Base-by-base conservation (phyloP, 2,797 vertebrate genomes). In the Mycteria americana region DNA sequence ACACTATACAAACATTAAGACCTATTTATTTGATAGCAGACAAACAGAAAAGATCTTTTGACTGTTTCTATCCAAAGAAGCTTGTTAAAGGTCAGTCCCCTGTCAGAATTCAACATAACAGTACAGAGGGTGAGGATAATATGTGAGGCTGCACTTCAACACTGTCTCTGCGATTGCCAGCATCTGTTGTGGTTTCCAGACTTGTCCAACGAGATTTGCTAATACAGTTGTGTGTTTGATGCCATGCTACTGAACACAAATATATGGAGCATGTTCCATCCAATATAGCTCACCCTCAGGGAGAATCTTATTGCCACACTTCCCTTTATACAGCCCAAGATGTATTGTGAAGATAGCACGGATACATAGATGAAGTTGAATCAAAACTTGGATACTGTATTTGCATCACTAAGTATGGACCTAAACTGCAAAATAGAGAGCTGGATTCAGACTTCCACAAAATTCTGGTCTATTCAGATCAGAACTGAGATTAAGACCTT, bases 101-200 rank as follows among this genome's bases (percentile, higher is more conserved):
- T 85, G 70, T 93, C 94, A 93, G 82, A 53, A 88, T 85, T 67
- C 41, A 74, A 9, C 74, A 5, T 48, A 59, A 74, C 59, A 53
- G 59, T 23, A 75, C 17, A 19, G 43, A 67, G 80, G 28, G 50
- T 93, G 51, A 86, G 51, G 89, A 74, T 33, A 54, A 76, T 28
- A 41, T 27, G 13, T 18, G 54, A 72, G 35, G 27, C 80, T 76
- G 64, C 43, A 59, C 91, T 96, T 63, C 78, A 50, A 2, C 5
- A 0, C 87, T 80, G 48, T n/a, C 35, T 90, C 43, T 92, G 72
- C 73, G 94, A 92, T 69, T 92, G 92, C 78, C 94, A 92, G 84
- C 95, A 94, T 96, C 93, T 94, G 83, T 53, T 95, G 79, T 92
- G 94, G 63, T 96, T 95, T 97, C 85, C 93, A 95, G 88, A 70